These are phyloP conservation scores for Latrodectus hesperus DNA, from an alignment of 2,888 invertebrate genomes.

Conservation along the genomic window DNA sequence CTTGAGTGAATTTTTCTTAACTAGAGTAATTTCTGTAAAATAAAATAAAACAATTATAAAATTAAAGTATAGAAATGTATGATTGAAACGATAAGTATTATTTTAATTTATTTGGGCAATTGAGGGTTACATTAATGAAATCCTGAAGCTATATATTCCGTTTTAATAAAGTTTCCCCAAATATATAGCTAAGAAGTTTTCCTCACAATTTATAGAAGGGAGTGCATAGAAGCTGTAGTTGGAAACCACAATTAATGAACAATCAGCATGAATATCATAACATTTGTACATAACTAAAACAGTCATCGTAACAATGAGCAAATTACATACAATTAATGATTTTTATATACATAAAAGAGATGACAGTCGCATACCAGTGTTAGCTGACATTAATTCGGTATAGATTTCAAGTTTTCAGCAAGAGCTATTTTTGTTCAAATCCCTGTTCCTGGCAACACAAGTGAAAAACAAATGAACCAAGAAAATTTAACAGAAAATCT, in stretches of 20 bases:
- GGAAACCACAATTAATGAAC: neutral
- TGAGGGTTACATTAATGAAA: no score
- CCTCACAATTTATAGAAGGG: no score
- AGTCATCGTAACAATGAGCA: neutral
- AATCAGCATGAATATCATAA: neutral
- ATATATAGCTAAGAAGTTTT: no score
- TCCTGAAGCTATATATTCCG: no score
- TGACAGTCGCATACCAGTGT: neutral
- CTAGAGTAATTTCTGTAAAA: no score
- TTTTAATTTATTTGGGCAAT: no score
- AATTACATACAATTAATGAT: neutral
- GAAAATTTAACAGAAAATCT: neutral
- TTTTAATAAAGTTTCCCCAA: no score
- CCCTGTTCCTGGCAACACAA: neutral
- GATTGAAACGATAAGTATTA: no score
- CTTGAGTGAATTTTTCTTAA: no score
- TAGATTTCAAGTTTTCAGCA: neutral
- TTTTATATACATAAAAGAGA: neutral
- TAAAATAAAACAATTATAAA: no score
- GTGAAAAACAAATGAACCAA: neutral
- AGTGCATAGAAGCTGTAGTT: neutral
- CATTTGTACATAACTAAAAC: neutral
- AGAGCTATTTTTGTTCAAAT: neutral
- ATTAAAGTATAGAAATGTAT: no score
- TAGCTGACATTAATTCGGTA: slow-evolving; percentile 1